A percentile compares a stretch with the other conserved stretches of the same genome.
Conservation (phyloP, 2,113 vertebrate species). For the Toxostoma redivivum region DNA sequence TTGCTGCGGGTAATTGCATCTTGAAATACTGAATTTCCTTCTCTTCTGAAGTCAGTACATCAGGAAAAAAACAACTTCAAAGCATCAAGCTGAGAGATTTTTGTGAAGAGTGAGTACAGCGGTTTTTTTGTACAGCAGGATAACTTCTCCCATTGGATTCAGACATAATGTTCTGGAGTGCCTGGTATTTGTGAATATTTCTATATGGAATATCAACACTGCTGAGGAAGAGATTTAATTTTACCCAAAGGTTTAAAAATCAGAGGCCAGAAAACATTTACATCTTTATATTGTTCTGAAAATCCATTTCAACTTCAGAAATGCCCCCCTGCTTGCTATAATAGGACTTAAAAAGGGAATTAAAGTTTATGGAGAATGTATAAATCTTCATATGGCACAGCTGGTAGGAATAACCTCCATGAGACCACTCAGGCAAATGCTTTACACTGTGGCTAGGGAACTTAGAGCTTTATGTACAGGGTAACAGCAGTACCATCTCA, state of each 20-base stretch:
- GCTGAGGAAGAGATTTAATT: slow-evolving; percentile 20
- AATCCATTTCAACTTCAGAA: slow-evolving; percentile 47
- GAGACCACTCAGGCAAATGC: not conserved
- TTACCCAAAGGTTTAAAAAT: slow-evolving; percentile 43
- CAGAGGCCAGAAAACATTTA: slow-evolving; percentile 43
- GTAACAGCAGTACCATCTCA: not conserved
- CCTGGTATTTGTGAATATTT: slow-evolving; percentile 1
- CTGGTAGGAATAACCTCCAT: not conserved
- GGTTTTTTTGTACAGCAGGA: slow-evolving; percentile 10
- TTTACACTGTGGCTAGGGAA: not conserved
- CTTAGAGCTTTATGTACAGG: not conserved
- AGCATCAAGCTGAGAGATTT: slow-evolving; percentile 13
- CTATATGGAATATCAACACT: not conserved
- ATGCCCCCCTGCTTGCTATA: slow-evolving; percentile 30
- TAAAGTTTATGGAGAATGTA: slow-evolving; percentile 43
- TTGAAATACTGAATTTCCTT: slow-evolving; percentile 33
- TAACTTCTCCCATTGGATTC: slow-evolving; percentile 47
- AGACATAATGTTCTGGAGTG: slow-evolving; percentile 6
- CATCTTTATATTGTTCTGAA: slow-evolving; percentile 31
- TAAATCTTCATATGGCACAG: slow-evolving; percentile 21
- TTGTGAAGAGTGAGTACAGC: slow-evolving; percentile 34
- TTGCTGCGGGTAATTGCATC: not conserved
- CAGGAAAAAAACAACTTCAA: not conserved
- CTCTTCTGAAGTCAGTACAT: not conserved
- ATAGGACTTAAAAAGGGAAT: slow-evolving; percentile 32